phyloP scores from a whole-genome alignment of 2,113 vertebrate species.

The Lepidothrix coronata region DNA sequence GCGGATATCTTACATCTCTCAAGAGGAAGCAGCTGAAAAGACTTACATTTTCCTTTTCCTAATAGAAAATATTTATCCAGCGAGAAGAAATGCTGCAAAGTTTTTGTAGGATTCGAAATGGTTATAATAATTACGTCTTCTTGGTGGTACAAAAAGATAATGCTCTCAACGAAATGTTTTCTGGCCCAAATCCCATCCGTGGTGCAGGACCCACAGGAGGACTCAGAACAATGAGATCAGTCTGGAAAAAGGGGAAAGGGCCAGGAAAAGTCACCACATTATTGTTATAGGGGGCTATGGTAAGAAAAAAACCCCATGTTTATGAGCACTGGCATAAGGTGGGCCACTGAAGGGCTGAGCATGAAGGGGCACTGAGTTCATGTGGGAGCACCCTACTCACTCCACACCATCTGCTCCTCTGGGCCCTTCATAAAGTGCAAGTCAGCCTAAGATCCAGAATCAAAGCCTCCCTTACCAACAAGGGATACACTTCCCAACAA shows the following conservation, averaged over 20 bases:
- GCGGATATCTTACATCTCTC: slow-evolving; percentile 56
- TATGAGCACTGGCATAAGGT: background rate
- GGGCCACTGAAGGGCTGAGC: background rate
- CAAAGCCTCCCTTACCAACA: background rate
- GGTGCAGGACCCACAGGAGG: background rate
- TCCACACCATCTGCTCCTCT: background rate
- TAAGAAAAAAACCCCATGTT: background rate
- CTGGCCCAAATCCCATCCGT: background rate
- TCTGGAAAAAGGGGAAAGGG: background rate
- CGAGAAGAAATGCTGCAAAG: background rate
- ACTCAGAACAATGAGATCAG: background rate
- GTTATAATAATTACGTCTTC: background rate
- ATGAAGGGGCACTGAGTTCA: background rate
- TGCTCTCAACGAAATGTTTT: background rate
- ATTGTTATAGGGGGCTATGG: background rate
- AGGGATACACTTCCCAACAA: background rate
- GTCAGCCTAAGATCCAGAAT: background rate
- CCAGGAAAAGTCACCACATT: background rate
- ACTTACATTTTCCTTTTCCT: slow-evolving; percentile 40
- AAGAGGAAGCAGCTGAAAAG: slow-evolving; percentile 66
- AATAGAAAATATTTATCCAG: slow-evolving; percentile 46
- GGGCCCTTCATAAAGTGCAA: background rate
- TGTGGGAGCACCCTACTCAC: background rate
- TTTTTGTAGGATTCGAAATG: background rate
- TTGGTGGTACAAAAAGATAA: background rate